Base-by-base conservation (phyloP, 2,888 invertebrate species). In the Cheilosia impressa region DNA sequence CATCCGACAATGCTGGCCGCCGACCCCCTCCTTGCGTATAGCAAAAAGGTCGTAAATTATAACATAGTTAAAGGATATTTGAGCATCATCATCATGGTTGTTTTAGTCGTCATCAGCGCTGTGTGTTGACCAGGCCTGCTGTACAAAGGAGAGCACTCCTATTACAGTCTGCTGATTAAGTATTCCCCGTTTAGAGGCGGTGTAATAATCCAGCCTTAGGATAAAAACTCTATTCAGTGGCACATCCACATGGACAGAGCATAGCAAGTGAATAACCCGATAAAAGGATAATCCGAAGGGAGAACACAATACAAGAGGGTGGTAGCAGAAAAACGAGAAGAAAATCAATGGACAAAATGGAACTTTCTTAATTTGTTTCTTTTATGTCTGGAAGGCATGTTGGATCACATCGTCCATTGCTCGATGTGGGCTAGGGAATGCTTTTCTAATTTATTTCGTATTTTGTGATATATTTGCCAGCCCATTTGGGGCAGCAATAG, bases 291-390 rank as follows among this genome's bases (percentile, higher is more conserved):
- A 78, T 69, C 75, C 62, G 34, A 62, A 62, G 57, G 43, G 24
- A 77, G 43, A 68, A 47, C 17, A 60, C 19, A 24, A 62, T 41
- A 24, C 17, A 43, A 22, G 34, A 77, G 17, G 13, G 9, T 34
- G 19, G 10, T 41, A 45, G 50, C 6, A 45, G 10, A 45, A 55
- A 27, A 68, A 73, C 53, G 43, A 52, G 50, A 71, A 47, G 17
- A 43, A 58, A 72, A 69, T 78, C 69, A 63, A 69, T 55, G 55
- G 31, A 80, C 50, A 66, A 66, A 27, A 80, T 71, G 65, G 60
- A 76, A 75, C 53, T 71, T 80, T 75, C 79, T 80, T 80, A 84
- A 84, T 84, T 84, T 80, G 84, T 84, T 84, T 76, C 65, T 75
- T 71, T 79, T 83, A 79, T 79, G 73, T 68, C 68, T 79, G 57